Evolutionary conservation across 2,888 invertebrate species (phyloP), one percentile per base, ranked within the genome.

Genomic region (Macrophya alboannulata): DNA sequence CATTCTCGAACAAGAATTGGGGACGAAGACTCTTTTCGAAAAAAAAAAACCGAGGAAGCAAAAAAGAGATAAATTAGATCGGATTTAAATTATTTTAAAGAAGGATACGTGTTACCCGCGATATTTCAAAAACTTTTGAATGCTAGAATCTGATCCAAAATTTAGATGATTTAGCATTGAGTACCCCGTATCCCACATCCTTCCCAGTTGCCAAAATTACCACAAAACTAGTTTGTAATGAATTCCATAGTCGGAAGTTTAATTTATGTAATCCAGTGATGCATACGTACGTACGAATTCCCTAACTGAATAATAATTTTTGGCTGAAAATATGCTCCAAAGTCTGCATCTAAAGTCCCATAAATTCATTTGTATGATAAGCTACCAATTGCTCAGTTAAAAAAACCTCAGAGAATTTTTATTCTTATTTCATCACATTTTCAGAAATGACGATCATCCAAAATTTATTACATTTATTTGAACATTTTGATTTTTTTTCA

Each of bases 171-270:
- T 37, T 37, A 8, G 17, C 37, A 68, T 68, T 37, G 17, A 37
- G 4, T 10, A 17, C 37, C 15, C 1, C 5, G 5, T 37, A 68
- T 68, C 37, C 17, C 5, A 10, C 37, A 37, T 37, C 68, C 31
- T 8, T 37, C 37, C 37, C 2, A 25, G 37, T 37, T 68, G 31
- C 68, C 37, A 68, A 68, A 68, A 37, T 68, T 37, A 68, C 37
- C 68, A 15, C 68, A 37, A 37, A 31, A 68, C 37, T 68, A 37
- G 68, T 68, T 37, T 37, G 37, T 68, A 68, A 68, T 68, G 37
- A 68, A 68, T 68, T 37, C 68, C 25, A 6, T 68, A 68, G 12
- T 68, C 68, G 37, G 68, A 68, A 68, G 15, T 68, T 68, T 15
- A 37, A 68, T 68, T 68, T 37, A 31, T 68, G 31, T 68, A 15